phyloP scores from a whole-genome alignment of 37 sponge, comb jelly and placozoan genomes.

The Aplysina aerophoba region DNA sequence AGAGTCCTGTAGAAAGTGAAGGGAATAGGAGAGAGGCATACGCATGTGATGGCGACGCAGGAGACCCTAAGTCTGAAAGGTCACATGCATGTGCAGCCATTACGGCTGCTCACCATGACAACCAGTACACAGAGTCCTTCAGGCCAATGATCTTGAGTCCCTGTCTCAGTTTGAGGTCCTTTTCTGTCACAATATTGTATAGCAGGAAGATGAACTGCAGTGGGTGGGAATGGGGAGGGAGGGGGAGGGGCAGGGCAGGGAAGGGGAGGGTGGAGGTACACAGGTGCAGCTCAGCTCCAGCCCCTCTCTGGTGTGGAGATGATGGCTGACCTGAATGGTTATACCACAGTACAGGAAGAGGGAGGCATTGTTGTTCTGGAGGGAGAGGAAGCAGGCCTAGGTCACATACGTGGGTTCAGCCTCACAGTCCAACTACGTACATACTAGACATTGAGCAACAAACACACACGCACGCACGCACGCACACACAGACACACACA shows the following conservation, averaged over 20 bases:
- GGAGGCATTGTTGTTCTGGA: constrained; percentile 66
- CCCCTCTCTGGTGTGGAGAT: not conserved
- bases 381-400: not conserved
- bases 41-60: not conserved
- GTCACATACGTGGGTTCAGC: no score
- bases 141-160: constrained; percentile 82
- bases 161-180: constrained; percentile 84
- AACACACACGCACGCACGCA: constrained; percentile 9
- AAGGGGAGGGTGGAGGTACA: not conserved
- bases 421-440: no score
- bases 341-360: constrained; percentile 83
- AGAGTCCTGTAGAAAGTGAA: constrained; percentile 52
- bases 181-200: constrained; percentile 86
- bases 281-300: not conserved
- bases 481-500: no score
- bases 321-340: constrained; percentile 65
- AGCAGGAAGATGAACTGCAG: constrained; percentile 79
- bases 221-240: not conserved
- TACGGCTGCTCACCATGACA: constrained; percentile 72
- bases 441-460: no score
- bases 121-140: constrained; percentile 86
- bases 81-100: constrained; percentile 31
- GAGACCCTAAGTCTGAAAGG: constrained; percentile 46
- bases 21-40: not conserved
- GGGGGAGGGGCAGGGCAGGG: not conserved